These are phyloP conservation scores for Rhabdomys dilectus DNA, from an alignment of 2,113 vertebrate genomes.

Conservation along the genomic window DNA sequence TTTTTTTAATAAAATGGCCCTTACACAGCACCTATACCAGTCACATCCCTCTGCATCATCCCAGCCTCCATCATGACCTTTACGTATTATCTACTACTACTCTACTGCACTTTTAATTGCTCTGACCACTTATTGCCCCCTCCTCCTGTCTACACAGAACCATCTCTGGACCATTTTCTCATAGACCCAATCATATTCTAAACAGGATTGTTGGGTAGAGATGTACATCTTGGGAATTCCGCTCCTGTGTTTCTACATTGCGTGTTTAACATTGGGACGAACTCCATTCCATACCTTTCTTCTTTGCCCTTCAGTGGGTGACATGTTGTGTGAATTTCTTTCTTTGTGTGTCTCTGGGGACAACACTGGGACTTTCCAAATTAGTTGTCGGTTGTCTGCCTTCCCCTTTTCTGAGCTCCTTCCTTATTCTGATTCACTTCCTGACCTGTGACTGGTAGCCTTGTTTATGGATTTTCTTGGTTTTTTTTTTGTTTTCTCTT, in stretches of 20 bases:
- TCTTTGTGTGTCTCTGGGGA: background rate
- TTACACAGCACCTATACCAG: background rate
- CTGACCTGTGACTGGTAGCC: background rate
- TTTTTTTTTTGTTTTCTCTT: background rate
- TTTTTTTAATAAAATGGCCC: background rate
- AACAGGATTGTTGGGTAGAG: background rate
- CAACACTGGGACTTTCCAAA: constrained; percentile 30
- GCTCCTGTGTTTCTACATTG: background rate
- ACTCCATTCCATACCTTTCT: background rate
- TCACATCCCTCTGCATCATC: background rate
- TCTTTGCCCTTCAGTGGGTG: background rate
- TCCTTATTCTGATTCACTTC: constrained; percentile 15
- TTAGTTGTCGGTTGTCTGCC: background rate
- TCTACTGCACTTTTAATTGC: background rate
- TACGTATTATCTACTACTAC: background rate
- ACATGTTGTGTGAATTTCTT: background rate
- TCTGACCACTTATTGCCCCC: background rate
- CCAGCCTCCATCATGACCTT: background rate
- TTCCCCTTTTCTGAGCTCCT: constrained; percentile 24
- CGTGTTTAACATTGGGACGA: background rate
- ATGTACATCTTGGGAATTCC: background rate
- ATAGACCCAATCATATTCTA: background rate
- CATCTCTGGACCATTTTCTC: background rate
- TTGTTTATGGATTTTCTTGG: background rate
- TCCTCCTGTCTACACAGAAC: background rate